A percentile compares a stretch with the other conserved stretches of the same genome.
Evolutionary conservation across 2,113 vertebrate genomes (phyloP).

Genomic region (Orcinus orca): DNA sequence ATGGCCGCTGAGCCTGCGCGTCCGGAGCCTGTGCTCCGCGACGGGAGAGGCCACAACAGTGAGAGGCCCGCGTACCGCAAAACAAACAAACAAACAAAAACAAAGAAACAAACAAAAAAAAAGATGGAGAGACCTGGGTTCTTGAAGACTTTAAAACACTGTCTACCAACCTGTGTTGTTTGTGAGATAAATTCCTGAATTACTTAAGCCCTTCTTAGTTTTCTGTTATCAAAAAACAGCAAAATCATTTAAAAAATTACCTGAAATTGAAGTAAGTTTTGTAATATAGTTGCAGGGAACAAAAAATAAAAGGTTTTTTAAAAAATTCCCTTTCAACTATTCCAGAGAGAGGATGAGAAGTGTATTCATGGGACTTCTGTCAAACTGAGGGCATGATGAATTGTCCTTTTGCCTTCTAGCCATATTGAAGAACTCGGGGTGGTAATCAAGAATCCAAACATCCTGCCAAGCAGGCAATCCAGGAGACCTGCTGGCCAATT

Average conservation of each 20-base stretch:
- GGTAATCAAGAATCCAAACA: background rate
- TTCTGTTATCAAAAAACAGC: background rate
- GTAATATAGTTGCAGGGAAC: background rate
- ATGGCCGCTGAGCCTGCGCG: too few species aligned
- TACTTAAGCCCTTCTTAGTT: background rate
- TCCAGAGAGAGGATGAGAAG: background rate
- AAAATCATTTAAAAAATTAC: background rate
- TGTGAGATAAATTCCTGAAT: slow-evolving; percentile 8
- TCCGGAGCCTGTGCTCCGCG: too few species aligned
- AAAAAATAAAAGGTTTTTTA: background rate
- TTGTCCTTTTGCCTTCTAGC: background rate
- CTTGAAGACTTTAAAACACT: background rate
- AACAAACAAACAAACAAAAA: too few species aligned
- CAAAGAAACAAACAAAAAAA: too few species aligned
- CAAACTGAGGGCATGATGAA: background rate
- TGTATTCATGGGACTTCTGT: background rate
- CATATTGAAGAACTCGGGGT: background rate
- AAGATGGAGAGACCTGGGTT: background rate
- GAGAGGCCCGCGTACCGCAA: too few species aligned
- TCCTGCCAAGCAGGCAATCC: background rate
- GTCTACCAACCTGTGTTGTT: background rate
- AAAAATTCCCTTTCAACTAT: background rate
- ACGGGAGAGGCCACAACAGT: too few species aligned
- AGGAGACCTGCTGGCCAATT: background rate
- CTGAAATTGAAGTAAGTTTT: background rate